Evolutionary conservation across 1,140 invertebrate species (phyloP).

Genomic region (Nymphalis io): DNA sequence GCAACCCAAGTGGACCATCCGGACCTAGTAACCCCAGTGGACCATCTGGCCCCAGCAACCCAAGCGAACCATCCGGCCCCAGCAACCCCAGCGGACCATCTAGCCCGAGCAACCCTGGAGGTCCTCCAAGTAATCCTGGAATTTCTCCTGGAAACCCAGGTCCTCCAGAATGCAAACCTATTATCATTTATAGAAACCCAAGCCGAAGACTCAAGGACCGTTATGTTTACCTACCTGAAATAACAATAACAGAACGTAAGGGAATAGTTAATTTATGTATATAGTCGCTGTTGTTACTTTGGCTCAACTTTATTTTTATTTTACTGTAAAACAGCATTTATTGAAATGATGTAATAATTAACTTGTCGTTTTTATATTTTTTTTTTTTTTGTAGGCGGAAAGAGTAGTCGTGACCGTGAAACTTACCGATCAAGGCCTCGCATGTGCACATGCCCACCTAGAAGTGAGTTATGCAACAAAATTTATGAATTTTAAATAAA

Average conservation of each 20-base stretch:
- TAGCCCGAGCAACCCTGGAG: neutral
- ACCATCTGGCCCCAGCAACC: neutral
- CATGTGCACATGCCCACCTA: no score
- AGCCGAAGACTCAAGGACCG: neutral
- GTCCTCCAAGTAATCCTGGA: neutral
- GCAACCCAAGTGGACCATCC: neutral
- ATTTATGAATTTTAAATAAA: no score
- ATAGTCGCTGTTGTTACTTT: no score
- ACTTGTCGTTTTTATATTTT: no score
- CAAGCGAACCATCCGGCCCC: neutral
- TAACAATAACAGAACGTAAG: conserved; percentile 7
- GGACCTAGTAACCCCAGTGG: neutral
- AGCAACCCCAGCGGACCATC: neutral
- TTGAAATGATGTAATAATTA: no score
- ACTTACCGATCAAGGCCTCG: no score
- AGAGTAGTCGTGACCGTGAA: no score
- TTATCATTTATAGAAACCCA: conserved; percentile 20
- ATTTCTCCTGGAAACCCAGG: neutral
- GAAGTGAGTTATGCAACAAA: no score
- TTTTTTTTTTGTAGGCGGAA: no score
- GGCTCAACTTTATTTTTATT: no score
- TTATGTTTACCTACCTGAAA: conserved; percentile 19
- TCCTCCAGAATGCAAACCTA: conserved; percentile 18
- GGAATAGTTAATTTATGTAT: conserved; percentile 15
- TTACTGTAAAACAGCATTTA: no score